phyloP scores from a whole-genome alignment of 2,888 invertebrate species.

The Ophioninae sp. region DNA sequence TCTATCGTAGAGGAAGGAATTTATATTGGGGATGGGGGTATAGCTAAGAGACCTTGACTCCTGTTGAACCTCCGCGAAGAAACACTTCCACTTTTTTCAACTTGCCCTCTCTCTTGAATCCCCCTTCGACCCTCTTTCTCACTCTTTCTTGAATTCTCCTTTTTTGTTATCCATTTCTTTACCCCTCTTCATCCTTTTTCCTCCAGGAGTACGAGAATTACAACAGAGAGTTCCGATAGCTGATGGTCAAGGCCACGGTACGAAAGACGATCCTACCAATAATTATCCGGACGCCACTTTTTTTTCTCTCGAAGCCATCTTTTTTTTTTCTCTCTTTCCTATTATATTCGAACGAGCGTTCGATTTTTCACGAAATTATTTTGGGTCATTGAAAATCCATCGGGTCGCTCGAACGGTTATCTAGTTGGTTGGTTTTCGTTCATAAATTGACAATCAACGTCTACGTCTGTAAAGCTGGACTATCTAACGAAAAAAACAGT shows the following conservation, averaged over 20 bases:
- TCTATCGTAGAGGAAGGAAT: conserved; percentile 16
- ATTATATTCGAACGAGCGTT: too few species aligned
- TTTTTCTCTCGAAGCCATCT: too few species aligned
- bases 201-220: conserved; percentile 9
- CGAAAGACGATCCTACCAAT: conserved; percentile 22
- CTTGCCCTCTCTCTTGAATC: background rate
- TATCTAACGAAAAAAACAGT: too few species aligned
- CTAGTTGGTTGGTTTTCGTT: too few species aligned
- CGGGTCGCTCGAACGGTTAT: too few species aligned
- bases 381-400: too few species aligned
- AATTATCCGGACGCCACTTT: conserved; percentile 36
- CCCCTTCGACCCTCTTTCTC: too few species aligned
- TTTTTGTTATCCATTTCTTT: conserved; percentile 16
- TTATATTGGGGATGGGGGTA: background rate
- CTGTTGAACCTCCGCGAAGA: conserved; percentile 8
- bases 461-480: too few species aligned
- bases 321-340: too few species aligned
- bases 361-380: too few species aligned
- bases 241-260: conserved; percentile 39
- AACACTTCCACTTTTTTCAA: conserved; percentile 18
- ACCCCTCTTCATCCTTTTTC: background rate
- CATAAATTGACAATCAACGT: too few species aligned
- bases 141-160: background rate
- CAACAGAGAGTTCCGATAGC: conserved; percentile 1
- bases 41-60: conserved; percentile 25